Percentiles rank a stretch among this genome's conserved stretches.
Evolutionary conservation across 2,113 vertebrate genomes (phyloP).

Genomic region (rat (Rattus norvegicus)): DNA sequence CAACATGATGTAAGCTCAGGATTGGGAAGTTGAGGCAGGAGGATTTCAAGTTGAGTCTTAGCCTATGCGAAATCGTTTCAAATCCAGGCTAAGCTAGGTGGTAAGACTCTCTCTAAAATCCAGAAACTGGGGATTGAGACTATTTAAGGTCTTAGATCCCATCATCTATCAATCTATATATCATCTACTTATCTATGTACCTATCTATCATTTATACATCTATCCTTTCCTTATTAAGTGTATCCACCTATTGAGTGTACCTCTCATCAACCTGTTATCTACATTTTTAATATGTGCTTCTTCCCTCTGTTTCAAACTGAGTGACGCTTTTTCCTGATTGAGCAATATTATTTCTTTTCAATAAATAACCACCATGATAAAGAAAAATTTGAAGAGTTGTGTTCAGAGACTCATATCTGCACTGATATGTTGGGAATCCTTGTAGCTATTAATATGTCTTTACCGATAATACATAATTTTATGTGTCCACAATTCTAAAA

Average conservation of each 20-base stretch:
- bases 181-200: too few relatives aligned
- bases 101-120: background rate
- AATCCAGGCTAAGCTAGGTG: background rate
- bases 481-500: background rate
- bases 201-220: background rate
- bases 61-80: background rate
- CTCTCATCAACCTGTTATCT: background rate
- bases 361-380: background rate
- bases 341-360: background rate
- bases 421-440: background rate
- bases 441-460: background rate
- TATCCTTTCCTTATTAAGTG: background rate
- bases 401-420: background rate
- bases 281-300: background rate
- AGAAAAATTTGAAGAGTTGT: background rate
- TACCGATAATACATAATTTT: background rate
- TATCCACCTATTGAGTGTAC: background rate
- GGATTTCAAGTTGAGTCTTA: background rate
- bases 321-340: background rate
- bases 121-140: too few relatives aligned
- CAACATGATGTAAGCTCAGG: background rate
- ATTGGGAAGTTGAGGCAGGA: too few relatives aligned
- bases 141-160: background rate
- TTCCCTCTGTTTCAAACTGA: background rate
- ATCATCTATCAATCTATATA: too few relatives aligned